Base-by-base conservation (phyloP, 2,797 vertebrate species). In the Sebastes aleutianus region DNA sequence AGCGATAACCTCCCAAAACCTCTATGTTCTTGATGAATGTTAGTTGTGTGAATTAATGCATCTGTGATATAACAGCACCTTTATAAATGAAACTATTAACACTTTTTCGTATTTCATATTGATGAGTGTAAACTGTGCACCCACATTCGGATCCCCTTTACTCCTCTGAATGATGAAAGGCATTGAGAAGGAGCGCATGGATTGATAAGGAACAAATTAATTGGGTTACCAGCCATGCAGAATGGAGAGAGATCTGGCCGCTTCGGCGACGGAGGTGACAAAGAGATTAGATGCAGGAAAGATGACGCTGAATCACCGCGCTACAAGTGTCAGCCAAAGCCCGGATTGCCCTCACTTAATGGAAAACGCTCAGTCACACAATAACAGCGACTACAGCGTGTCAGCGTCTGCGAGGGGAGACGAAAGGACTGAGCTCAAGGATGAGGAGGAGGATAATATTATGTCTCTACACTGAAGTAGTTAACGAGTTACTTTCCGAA, bases 281-380 rank as follows among this genome's bases (percentile, higher is more conserved):
- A 67, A 74, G 57, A 85, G 70, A 87, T 88, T 74, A 89, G 80
- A 87, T 80, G 59, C 67, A 78, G 79, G 57, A 72, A 67, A 54
- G 81, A 88, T 74, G 84, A 75, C 22, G n/a, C 56, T 75, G 82
- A 86, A 80, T 80, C 67, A 61, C 50, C 27, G 77, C 6, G 11
- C 34, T 56, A 78, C 84, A 81, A 84, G 76, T 85, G 78, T 81
- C 82, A 63, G 34, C 57, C 50, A 53, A 77, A 79, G 73, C 65
- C 58, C 2, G 11, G 72, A 83, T 64, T 63, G 68, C 70, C 56
- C 50, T 53, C 1, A n/a, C 70, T 83, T 39, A 71, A 54, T 71
- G 54, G 75, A 74, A 83, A 71, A 12, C 1, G 5, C 73, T 82
- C 68, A 32, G 27, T 78, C 70, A 76, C 39, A 73, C 57, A 65